Conservation (phyloP, 1,140 invertebrate genomes). For the Leptinotarsa lineolata region DNA sequence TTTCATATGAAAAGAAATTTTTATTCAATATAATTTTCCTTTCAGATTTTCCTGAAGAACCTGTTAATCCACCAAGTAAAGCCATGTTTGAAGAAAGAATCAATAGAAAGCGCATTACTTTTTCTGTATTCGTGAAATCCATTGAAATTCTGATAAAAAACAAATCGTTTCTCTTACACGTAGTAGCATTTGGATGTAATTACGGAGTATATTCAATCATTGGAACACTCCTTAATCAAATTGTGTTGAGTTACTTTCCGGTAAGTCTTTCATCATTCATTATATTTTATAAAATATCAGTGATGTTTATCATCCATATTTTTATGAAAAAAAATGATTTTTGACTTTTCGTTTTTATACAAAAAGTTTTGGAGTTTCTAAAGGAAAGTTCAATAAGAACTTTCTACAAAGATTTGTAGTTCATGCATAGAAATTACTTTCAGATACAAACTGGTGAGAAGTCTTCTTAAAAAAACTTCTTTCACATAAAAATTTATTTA, state of each 20-base stretch:
- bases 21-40: not conserved
- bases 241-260: conserved; percentile 41
- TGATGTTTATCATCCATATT: too few relatives aligned
- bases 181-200: conserved; percentile 38
- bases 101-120: conserved; percentile 25
- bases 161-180: conserved; percentile 39
- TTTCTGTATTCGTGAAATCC: conserved; percentile 30
- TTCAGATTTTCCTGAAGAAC: conserved; percentile 64
- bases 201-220: conserved; percentile 41
- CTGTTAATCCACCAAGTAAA: conserved; percentile 62
- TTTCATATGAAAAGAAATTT: too few relatives aligned
- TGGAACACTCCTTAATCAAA: conserved; percentile 44
- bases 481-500: too few relatives aligned
- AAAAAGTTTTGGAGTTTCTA: too few relatives aligned
- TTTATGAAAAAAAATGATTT: too few relatives aligned
- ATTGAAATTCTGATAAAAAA: conserved; percentile 33
- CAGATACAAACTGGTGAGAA: too few relatives aligned
- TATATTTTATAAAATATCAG: too few relatives aligned
- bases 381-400: too few relatives aligned
- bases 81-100: conserved; percentile 40
- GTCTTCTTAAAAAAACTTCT: too few relatives aligned
- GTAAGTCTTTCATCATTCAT: conserved; percentile 28
- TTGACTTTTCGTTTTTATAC: too few relatives aligned
- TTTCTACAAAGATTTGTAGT: too few relatives aligned
- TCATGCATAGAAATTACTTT: too few relatives aligned